Evolutionary conservation across 2,888 invertebrate species (phyloP), one percentile per base, ranked within the genome.

Genomic region (Rhaphigaster nebulosa): DNA sequence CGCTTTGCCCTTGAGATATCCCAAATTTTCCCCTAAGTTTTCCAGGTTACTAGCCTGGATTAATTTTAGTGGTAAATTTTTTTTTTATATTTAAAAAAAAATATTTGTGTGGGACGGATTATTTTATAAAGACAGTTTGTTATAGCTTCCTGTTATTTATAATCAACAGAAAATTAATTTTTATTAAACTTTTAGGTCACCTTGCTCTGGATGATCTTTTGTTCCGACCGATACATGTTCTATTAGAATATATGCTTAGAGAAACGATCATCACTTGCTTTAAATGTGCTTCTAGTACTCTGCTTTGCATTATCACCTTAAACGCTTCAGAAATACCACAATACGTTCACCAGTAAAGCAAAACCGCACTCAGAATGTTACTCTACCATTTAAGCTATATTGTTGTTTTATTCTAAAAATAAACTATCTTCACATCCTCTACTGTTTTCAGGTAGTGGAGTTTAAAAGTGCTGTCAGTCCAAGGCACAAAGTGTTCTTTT

Each of bases 401-500:
- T 41, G 2, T 87, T 87, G 26, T 34, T 12, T 29, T 65, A 29
- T 65, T 29, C 13, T 26, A 56, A 65, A 65, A 29, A 34, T n/a
- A 87, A 54, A 60, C n/a, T n/a, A n/a, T 20, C 34, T 52, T 41
- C 41, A 80, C 41, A 80, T 10, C 80, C 80, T 80, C 80, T 26
- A 45, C 38, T 80, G 80, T 80, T 80, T 80, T 41, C 80, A 80
- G 80, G 80, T 80, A 80, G 80, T 45, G 41, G 26, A 80, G 41
- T 38, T 80, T 41, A 80, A 80, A 80, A 80, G 80, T 80, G 41
- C 80, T 41, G 80, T 41, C 80, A 80, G 80, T 80, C 80, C 80
- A 41, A 80, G 80, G 80, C 80, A 80, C 80, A 80, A 80, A 80
- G 80, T 80, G 41, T 80, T 80, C 80, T 41, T 80, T 38, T 80